A percentile compares a stretch with the other conserved stretches of the same genome.
Evolutionary conservation across 1,140 invertebrate species (phyloP).

Genomic region (Lanistes nyassanus): DNA sequence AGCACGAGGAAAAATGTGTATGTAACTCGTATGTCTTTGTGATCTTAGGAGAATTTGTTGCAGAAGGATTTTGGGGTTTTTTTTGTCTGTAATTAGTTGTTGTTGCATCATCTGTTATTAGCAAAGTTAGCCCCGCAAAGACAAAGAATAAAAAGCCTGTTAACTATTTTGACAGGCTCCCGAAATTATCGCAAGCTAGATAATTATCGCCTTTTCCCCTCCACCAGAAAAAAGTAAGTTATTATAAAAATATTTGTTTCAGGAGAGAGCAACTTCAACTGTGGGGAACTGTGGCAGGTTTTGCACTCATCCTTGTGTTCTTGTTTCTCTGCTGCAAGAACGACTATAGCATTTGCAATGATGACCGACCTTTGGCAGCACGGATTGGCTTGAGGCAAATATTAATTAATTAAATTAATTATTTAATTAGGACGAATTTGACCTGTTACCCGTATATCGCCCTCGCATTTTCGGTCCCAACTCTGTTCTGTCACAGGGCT

Average conservation of each 20-base stretch:
- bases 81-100: background rate
- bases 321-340: constrained; percentile 40
- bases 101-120: too few relatives aligned
- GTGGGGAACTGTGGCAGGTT: constrained; percentile 35
- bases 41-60: background rate
- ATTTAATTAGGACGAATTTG: too few relatives aligned
- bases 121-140: too few relatives aligned
- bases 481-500: too few relatives aligned
- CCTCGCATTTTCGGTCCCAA: too few relatives aligned
- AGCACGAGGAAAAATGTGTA: constrained; percentile 31
- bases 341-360: constrained; percentile 36
- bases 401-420: too few relatives aligned
- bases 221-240: too few relatives aligned
- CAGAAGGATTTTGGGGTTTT: background rate
- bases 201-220: too few relatives aligned
- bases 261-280: constrained; percentile 42
- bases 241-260: background rate
- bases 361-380: constrained; percentile 25
- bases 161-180: too few relatives aligned
- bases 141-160: too few relatives aligned
- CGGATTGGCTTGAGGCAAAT: constrained; percentile 16
- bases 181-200: too few relatives aligned
- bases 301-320: constrained; percentile 17
- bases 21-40: background rate
- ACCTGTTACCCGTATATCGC: too few relatives aligned